Conservation (phyloP, 2,797 vertebrate genomes). For the Nasua narica region DNA sequence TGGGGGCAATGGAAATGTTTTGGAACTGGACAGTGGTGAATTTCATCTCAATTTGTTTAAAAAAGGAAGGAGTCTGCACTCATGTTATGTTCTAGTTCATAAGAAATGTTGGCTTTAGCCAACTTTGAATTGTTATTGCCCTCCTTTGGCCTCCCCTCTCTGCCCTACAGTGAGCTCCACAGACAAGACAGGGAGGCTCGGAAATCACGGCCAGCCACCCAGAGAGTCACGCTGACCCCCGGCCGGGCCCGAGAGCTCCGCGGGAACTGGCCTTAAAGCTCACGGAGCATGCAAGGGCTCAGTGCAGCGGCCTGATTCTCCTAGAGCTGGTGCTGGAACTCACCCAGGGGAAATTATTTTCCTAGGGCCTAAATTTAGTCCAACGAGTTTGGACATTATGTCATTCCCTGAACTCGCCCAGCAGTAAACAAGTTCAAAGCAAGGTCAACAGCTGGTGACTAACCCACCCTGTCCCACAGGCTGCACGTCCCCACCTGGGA, state of each 20-base stretch:
- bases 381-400: constrained; percentile 47
- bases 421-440: constrained; percentile 73
- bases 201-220: background rate
- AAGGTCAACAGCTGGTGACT: constrained; percentile 35
- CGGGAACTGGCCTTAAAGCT: background rate
- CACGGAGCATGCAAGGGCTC: fast-evolving
- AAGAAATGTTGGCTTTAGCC: background rate
- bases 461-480: background rate
- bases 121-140: background rate
- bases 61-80: background rate
- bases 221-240: fast-evolving
- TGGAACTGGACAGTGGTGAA: background rate
- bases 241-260: background rate
- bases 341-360: constrained; percentile 72
- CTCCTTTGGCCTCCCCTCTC: background rate
- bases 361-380: constrained; percentile 79
- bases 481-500: background rate
- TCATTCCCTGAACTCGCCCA: constrained; percentile 51
- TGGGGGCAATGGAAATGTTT: background rate
- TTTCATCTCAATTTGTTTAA: background rate
- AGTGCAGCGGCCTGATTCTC: background rate
- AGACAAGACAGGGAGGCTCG: fast-evolving
- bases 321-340: constrained; percentile 35
- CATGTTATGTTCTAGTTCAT: background rate
- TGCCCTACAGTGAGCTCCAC: background rate